Conservation (phyloP, 2,797 vertebrate species). For the Nannoperca obscura region DNA sequence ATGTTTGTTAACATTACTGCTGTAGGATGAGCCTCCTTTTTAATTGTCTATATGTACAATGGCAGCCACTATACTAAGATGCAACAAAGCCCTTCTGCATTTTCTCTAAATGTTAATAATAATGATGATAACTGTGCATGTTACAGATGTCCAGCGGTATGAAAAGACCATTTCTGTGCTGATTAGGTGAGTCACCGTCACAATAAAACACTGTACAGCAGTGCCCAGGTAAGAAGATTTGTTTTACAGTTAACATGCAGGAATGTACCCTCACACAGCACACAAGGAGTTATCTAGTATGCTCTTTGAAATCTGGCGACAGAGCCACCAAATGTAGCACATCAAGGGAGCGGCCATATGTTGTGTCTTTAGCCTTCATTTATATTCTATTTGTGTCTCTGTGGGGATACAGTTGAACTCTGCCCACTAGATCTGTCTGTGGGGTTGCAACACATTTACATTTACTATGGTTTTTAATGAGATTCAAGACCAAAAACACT, state of each 20-base stretch:
- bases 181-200: slow-evolving; percentile 44
- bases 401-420: slow-evolving; percentile 66
- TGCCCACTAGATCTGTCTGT: slow-evolving; percentile 50
- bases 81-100: slow-evolving; percentile 51
- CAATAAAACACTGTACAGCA: slow-evolving; percentile 37
- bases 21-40: slow-evolving; percentile 34
- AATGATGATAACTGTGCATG: slow-evolving; percentile 50
- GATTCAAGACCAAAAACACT: slow-evolving; percentile 17
- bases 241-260: slow-evolving; percentile 54
- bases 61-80: slow-evolving; percentile 59
- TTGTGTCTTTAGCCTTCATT: slow-evolving; percentile 78
- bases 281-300: slow-evolving; percentile 69
- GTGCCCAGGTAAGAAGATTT: slow-evolving; percentile 45
- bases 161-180: slow-evolving; percentile 65
- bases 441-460: slow-evolving; percentile 46
- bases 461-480: slow-evolving; percentile 48
- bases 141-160: slow-evolving; percentile 50
- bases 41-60: slow-evolving; percentile 52
- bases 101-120: slow-evolving; percentile 53
- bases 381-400: slow-evolving; percentile 75
- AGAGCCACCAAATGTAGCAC: slow-evolving; percentile 71
- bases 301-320: slow-evolving; percentile 76
- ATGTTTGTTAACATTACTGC: slow-evolving; percentile 26
- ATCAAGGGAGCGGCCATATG: slow-evolving; percentile 79
- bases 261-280: slow-evolving; percentile 36